These are phyloP conservation scores for Eupeodes luniger DNA, from an alignment of 2,888 invertebrate genomes.

Conservation along the genomic window DNA sequence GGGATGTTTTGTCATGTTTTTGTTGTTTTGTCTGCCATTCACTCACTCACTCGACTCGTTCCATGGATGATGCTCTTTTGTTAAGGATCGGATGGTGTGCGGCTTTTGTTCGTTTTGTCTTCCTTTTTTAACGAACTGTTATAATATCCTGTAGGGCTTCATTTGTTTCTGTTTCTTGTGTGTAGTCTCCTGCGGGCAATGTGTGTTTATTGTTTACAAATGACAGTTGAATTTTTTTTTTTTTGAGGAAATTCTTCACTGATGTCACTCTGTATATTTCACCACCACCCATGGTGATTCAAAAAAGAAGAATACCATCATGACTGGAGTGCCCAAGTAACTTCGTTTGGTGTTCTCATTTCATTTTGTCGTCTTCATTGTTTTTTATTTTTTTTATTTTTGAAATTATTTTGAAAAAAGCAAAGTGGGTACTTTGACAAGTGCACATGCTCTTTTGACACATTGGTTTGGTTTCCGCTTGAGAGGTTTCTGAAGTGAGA, in stretches of 20 bases:
- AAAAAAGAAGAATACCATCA: conserved; percentile 19
- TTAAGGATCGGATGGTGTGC: conserved; percentile 1
- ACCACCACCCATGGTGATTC: conserved; percentile 59
- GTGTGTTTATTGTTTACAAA: conserved; percentile 67
- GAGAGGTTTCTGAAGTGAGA: conserved; percentile 59
- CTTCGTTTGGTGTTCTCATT: conserved; percentile 33
- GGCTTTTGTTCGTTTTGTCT: conserved; percentile 14
- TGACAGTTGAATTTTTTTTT: conserved; percentile 59
- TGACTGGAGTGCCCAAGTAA: conserved; percentile 61
- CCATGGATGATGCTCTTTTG: conserved; percentile 15
- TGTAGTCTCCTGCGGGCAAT: conserved; percentile 55
- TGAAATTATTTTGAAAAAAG: conserved; percentile 18
- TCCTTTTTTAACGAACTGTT: conserved; percentile 19
- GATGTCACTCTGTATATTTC: conserved; percentile 17
- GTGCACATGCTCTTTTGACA: conserved; percentile 75
- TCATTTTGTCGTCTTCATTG: conserved; percentile 6
- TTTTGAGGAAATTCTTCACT: conserved; percentile 36
- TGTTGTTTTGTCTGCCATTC: conserved; percentile 7
- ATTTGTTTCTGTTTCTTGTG: conserved; percentile 1
- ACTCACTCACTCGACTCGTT: not conserved
- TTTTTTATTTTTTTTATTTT: conserved; percentile 32
- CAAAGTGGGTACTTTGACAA: conserved; percentile 70
- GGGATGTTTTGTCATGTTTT: not conserved
- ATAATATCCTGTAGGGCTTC: conserved; percentile 62
- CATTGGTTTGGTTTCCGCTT: conserved; percentile 65